phyloP scores from a whole-genome alignment of 2,888 invertebrate species.

The Cheilosia vulpina region DNA sequence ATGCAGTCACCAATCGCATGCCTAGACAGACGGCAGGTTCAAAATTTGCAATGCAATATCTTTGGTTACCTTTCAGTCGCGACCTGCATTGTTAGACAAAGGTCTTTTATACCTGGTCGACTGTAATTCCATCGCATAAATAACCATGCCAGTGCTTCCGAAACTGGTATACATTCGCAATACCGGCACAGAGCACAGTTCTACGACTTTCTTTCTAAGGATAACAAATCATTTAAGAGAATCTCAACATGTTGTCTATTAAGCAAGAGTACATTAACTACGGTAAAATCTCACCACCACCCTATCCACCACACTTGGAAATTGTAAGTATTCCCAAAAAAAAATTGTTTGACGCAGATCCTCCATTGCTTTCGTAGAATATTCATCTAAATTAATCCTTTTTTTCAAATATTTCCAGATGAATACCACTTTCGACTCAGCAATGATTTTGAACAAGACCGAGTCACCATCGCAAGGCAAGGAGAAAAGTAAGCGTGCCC shows the following conservation, averaged over 20 bases:
- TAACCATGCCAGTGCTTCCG: not conserved
- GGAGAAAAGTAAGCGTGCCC: slow-evolving; percentile 88
- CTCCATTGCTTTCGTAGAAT: not conserved
- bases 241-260: slow-evolving; percentile 33
- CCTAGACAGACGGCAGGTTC: not conserved
- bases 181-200: slow-evolving; percentile 37
- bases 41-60: not conserved
- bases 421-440: slow-evolving; percentile 42
- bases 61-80: not conserved
- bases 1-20: slow-evolving; percentile 38
- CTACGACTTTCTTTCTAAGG: slow-evolving; percentile 51
- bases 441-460: slow-evolving; percentile 6
- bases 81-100: slow-evolving; percentile 9
- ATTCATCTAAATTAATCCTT: slow-evolving; percentile 23
- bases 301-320: slow-evolving; percentile 54
- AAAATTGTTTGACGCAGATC: not conserved
- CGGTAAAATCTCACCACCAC: slow-evolving; percentile 48
- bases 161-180: slow-evolving; percentile 69
- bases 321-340: slow-evolving; percentile 45
- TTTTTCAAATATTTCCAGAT: slow-evolving; percentile 52
- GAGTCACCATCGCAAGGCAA: slow-evolving; percentile 34
- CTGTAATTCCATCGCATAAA: not conserved
- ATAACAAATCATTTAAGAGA: slow-evolving; percentile 39
- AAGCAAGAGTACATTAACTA: slow-evolving; percentile 38
- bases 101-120: slow-evolving; percentile 26